Evolutionary conservation across 2,113 vertebrate genomes (phyloP).

Genomic region (Seriola aureovittata): DNA sequence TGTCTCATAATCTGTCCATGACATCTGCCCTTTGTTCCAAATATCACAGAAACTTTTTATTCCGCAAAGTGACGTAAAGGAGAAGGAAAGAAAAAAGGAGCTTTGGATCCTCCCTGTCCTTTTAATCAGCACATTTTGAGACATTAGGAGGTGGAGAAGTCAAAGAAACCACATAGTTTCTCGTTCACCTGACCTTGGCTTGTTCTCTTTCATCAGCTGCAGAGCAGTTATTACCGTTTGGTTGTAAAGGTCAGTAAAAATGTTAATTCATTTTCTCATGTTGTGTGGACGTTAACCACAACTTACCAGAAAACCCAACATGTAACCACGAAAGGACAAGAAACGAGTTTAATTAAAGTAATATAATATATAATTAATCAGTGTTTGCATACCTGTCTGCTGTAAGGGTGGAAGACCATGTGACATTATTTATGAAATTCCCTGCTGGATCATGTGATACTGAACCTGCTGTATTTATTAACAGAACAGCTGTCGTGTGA

Average conservation of each 20-base stretch:
- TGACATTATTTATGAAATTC: not conserved
- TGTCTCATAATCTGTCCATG: not conserved
- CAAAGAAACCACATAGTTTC: too few species aligned
- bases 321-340: too few species aligned
- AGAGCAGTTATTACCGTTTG: not conserved
- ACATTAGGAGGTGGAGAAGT: not conserved
- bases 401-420: not conserved
- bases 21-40: not conserved
- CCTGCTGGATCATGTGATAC: not conserved
- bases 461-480: not conserved
- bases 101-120: too few species aligned
- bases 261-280: not conserved
- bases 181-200: not conserved
- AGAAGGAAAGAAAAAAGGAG: not conserved
- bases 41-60: not conserved
- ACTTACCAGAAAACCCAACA: too few species aligned
- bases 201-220: not conserved
- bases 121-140: not conserved
- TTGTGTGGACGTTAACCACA: not conserved
- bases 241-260: not conserved
- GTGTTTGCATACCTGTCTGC: not conserved
- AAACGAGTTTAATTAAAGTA: not conserved
- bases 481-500: too few species aligned
- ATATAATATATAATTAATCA: too few species aligned
- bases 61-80: not conserved